A percentile compares a stretch with the other conserved stretches of the same genome.
Evolutionary conservation across 2,797 vertebrate species (phyloP).

Genomic region (Pristis pectinata): DNA sequence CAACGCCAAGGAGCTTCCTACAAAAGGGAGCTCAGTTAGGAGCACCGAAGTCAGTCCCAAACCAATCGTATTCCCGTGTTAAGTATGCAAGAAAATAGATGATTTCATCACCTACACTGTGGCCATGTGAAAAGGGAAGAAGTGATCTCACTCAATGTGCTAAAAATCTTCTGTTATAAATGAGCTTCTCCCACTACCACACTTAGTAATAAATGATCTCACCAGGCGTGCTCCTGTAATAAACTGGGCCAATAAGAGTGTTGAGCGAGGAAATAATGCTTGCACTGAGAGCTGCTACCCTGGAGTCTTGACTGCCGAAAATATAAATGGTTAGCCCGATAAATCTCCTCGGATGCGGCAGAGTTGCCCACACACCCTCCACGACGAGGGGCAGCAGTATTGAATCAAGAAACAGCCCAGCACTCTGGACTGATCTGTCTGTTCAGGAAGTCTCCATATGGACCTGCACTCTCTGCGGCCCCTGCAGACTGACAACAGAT

Average conservation of each 20-base stretch:
- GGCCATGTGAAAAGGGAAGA: constrained; percentile 49
- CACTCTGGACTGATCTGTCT: constrained; percentile 63
- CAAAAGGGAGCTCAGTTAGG: constrained; percentile 49
- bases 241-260: constrained; percentile 76
- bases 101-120: constrained; percentile 69
- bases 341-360: constrained; percentile 69
- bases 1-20: constrained; percentile 57
- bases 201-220: constrained; percentile 82
- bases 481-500: constrained; percentile 86
- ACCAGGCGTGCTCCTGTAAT: constrained; percentile 74
- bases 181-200: constrained; percentile 65
- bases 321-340: constrained; percentile 71
- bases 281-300: constrained; percentile 57
- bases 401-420: constrained; percentile 56
- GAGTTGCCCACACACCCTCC: constrained; percentile 57
- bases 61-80: constrained; percentile 61
- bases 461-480: constrained; percentile 63
- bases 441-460: constrained; percentile 79
- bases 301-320: constrained; percentile 57
- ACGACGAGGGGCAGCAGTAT: constrained; percentile 54
- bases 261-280: constrained; percentile 70
- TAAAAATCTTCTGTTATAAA: constrained; percentile 76
- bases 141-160: constrained; percentile 68
- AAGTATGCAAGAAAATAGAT: constrained; percentile 70
- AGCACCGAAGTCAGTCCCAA: constrained; percentile 64